Evolutionary conservation across 1,140 invertebrate genomes (phyloP).

Genomic region (Paraescarpia echinospica): DNA sequence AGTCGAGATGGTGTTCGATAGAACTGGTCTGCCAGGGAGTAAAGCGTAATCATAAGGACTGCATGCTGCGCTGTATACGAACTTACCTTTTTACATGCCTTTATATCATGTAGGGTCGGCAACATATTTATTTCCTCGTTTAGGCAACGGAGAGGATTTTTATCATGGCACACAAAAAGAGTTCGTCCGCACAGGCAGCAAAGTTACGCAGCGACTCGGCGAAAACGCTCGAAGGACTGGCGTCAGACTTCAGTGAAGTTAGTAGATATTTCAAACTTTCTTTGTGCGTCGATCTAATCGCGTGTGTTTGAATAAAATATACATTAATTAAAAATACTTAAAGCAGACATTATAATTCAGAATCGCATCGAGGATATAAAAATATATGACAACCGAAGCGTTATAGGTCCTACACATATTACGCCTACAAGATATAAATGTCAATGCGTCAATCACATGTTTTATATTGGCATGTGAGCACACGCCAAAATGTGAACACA

Average conservation of each 20-base stretch:
- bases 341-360: neutral
- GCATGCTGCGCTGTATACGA: too few relatives aligned
- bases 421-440: neutral
- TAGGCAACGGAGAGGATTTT: neutral
- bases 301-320: neutral
- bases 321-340: constrained; percentile 15
- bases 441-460: too few relatives aligned
- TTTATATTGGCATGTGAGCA: too few relatives aligned
- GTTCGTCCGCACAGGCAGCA: neutral
- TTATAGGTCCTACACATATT: too few relatives aligned
- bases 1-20: too few relatives aligned
- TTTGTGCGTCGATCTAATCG: neutral
- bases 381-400: too few relatives aligned
- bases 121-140: neutral
- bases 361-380: too few relatives aligned
- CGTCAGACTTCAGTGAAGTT: neutral
- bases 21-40: too few relatives aligned
- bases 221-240: neutral
- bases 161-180: neutral
- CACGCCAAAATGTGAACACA: too few relatives aligned
- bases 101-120: too few relatives aligned
- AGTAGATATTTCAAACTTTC: constrained; percentile 12
- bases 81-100: too few relatives aligned
- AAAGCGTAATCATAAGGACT: too few relatives aligned
- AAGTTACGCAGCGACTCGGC: neutral